These are phyloP conservation scores for Mactra quadrangularis DNA, from an alignment of 1,140 invertebrate genomes.

Conservation along the genomic window DNA sequence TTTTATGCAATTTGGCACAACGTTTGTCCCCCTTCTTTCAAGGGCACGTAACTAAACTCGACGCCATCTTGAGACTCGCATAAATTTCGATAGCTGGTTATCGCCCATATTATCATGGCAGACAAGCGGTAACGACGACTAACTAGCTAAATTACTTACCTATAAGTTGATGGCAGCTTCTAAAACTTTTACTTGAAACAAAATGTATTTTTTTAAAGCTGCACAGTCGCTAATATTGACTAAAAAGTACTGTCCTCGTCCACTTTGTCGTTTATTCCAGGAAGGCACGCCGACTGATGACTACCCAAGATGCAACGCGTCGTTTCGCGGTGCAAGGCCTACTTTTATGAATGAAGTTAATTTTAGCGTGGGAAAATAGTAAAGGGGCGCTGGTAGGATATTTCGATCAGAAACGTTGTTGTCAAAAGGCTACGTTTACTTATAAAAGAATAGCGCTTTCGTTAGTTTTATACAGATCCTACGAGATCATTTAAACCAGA, in stretches of 20 bases:
- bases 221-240: neutral
- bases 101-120: constrained; percentile 52
- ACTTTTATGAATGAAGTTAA: constrained; percentile 36
- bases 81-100: constrained; percentile 44
- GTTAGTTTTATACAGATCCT: no score
- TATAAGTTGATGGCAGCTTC: neutral
- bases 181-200: neutral
- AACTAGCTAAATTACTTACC: constrained; percentile 10
- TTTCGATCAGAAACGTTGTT: no score
- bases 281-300: constrained; percentile 57
- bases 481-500: no score
- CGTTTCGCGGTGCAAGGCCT: neutral
- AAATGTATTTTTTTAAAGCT: constrained; percentile 15
- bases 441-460: no score
- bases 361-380: constrained; percentile 53
- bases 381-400: no score
- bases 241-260: constrained; percentile 42
- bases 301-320: constrained; percentile 62
- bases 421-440: no score
- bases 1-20: constrained; percentile 61
- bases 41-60: constrained; percentile 59
- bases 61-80: constrained; percentile 49
- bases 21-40: constrained; percentile 62
- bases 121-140: neutral
- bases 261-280: constrained; percentile 44